Conservation (phyloP, 2,888 invertebrate species). For the Ochropleura leucogaster region DNA sequence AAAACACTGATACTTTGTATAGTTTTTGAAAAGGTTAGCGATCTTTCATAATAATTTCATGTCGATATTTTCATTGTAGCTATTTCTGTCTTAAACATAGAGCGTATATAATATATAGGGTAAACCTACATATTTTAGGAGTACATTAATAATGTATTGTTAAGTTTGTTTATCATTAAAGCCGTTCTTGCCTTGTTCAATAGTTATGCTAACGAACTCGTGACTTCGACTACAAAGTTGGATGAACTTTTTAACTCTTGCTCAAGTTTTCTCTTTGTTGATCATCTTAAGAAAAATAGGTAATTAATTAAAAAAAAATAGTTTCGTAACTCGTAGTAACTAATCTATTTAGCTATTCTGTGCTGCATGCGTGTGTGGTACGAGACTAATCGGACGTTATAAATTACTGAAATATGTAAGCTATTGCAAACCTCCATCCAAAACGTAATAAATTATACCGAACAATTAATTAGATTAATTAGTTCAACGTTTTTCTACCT, state of each 20-base stretch:
- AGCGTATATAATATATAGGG: conserved; percentile 2
- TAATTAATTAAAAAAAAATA: conserved; percentile 23
- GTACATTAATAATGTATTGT: conserved; percentile 32
- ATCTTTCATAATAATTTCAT: not conserved
- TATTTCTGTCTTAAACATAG: conserved; percentile 5
- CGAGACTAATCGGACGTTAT: conserved; percentile 11
- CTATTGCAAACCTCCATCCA: conserved; percentile 38
- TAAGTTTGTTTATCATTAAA: conserved; percentile 36
- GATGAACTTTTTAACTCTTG: conserved; percentile 42
- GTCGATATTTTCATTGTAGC: conserved; percentile 1
- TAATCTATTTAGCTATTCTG: not conserved
- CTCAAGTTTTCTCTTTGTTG: conserved; percentile 36
- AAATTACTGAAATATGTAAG: conserved; percentile 42
- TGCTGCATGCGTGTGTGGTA: not conserved
- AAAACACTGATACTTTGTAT: conserved; percentile 1
- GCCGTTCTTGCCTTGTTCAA: conserved; percentile 11
- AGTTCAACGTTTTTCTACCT: conserved; percentile 44
- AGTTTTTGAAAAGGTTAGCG: not conserved
- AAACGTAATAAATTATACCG: conserved; percentile 21
- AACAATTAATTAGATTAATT: conserved; percentile 58
- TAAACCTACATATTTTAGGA: conserved; percentile 22
- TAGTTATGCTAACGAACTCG: conserved; percentile 47
- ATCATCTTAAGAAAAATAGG: conserved; percentile 17
- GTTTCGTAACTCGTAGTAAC: not conserved
- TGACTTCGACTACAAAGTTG: conserved; percentile 22